Base-by-base conservation (phyloP, 2,888 invertebrate species). In the Rhaphigaster nebulosa region DNA sequence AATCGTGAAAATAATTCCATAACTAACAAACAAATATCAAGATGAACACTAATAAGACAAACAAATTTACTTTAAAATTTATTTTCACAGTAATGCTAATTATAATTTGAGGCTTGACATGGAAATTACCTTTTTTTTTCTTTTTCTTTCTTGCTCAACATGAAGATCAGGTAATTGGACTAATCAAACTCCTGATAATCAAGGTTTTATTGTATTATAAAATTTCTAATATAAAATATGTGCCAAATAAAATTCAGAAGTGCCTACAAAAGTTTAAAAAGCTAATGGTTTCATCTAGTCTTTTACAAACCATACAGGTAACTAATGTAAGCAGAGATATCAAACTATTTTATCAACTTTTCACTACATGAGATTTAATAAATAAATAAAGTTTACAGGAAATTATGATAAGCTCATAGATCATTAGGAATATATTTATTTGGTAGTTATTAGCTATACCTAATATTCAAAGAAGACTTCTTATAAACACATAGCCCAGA, bases 171-270 rank as follows among this genome's bases (percentile, higher is more conserved):
- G 23, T 56, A 26, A 56, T 56, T 65, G 12, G 15, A 29, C 6
- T 29, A 65, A 65, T 65, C 56, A 65, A 34, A 38, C 0, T 38
- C 70, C 38, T 20, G 70, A 20, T 76, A 76, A 76, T 76, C 70
- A 76, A 76, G 70, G 50, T 87, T 87, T 87, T 87, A 52, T 87
- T 87, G 54, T 29, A 87, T 52, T 41, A 23, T 1, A 87, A 87
- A 41, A 87, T 29, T 87, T 23, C n/a, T 87, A 87, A 45, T 20
- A 41, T n/a, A 41, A 50, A n/a, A 52, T 18, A 52, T 34, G 54
- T 87, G 50, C 50, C 8, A 52, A 87, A 87, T 50, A 87, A 54
- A 52, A 52, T 29, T 41, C 34, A 20, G 34, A 52, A 29, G 65
- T 54, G 41, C 41, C 60, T 26, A 60, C 41, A 60, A 56, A 23